These are phyloP conservation scores for Eulemur rufifrons DNA, from an alignment of 2,113 vertebrate genomes.

Conservation along the genomic window DNA sequence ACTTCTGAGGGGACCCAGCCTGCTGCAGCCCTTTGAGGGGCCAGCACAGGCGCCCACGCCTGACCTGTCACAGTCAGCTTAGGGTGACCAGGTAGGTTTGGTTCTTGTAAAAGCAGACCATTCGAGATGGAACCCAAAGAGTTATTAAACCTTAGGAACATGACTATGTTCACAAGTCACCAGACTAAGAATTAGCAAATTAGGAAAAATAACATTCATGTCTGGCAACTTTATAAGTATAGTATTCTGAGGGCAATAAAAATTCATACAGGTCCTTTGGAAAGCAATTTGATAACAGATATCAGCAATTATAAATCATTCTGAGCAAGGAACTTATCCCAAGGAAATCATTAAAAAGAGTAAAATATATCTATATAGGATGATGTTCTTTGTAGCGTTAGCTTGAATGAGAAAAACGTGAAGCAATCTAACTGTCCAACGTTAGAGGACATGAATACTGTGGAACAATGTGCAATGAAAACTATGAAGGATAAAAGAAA, in stretches of 20 bases:
- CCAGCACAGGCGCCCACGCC: background rate
- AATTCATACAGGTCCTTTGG: background rate
- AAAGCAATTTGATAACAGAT: background rate
- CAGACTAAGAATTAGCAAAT: background rate
- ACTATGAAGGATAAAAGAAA: background rate
- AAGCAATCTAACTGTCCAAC: background rate
- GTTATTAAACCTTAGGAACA: background rate
- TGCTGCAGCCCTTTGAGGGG: background rate
- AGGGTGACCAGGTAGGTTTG: background rate
- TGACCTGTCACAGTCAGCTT: background rate
- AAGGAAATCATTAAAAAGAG: background rate
- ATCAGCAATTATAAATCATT: background rate
- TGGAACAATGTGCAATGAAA: background rate
- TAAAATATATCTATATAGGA: background rate
- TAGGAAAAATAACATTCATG: constrained; percentile 8
- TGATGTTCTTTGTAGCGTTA: background rate
- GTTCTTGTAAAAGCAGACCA: background rate
- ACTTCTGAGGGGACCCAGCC: background rate
- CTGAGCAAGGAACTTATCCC: background rate
- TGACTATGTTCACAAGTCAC: background rate
- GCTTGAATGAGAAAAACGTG: background rate
- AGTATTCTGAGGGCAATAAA: constrained; percentile 1
- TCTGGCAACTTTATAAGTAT: background rate
- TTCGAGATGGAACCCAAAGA: background rate
- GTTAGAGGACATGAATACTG: background rate